Evolutionary conservation across 2,113 vertebrate genomes (phyloP).

Genomic region (Paraplagusia blochii): DNA sequence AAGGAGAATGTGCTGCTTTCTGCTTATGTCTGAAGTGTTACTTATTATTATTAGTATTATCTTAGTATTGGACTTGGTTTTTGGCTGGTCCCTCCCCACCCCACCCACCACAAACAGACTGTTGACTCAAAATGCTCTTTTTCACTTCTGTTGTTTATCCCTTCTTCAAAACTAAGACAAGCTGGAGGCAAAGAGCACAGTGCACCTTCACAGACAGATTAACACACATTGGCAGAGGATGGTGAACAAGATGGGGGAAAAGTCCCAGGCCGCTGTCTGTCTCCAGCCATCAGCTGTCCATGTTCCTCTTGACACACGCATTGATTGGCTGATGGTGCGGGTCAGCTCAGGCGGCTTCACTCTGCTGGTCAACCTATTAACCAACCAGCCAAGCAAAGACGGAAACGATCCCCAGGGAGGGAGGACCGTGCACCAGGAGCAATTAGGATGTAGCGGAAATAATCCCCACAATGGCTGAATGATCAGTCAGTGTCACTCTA

Average conservation of each 20-base stretch:
- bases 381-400: constrained; percentile 5
- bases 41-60: too few species aligned
- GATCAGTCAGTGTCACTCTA: background rate
- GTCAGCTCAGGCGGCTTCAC: constrained; percentile 2
- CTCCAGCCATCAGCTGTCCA: constrained; percentile 21
- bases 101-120: too few species aligned
- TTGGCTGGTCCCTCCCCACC: too few species aligned
- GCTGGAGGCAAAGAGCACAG: constrained; percentile 4
- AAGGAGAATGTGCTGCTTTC: too few species aligned
- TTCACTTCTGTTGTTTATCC: constrained; percentile 12
- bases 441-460: constrained; percentile 4
- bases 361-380: constrained; percentile 6
- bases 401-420: constrained; percentile 7
- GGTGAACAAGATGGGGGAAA: constrained; percentile 5
- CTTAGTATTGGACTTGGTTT: too few species aligned
- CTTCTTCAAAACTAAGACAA: constrained; percentile 9
- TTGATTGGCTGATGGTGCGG: constrained; percentile 22
- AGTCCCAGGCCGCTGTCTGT: constrained; percentile 3
- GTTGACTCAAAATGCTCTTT: constrained; percentile 4
- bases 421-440: background rate
- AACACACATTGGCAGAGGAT: background rate
- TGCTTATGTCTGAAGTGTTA: too few species aligned
- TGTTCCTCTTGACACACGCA: constrained; percentile 29
- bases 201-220: constrained; percentile 4
- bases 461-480: background rate